These are phyloP conservation scores for Lithophane semibrunnea DNA, from an alignment of 2,888 invertebrate species.

Conservation along the genomic window DNA sequence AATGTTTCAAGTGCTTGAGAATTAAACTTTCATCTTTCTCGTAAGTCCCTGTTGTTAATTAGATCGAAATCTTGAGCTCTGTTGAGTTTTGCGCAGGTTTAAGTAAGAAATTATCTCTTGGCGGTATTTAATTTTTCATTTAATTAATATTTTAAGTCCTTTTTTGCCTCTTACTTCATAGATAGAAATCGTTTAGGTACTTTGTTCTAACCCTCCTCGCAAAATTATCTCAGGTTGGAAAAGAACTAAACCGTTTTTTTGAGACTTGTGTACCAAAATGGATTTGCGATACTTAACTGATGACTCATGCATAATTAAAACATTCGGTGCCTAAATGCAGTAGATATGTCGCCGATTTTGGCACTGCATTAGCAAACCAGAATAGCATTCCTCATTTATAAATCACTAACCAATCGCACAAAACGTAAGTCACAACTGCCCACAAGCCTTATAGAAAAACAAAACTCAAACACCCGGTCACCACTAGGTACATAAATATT, in stretches of 20 bases:
- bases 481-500: constrained; percentile 3
- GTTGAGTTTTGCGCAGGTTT: constrained; percentile 26
- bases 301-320: background rate
- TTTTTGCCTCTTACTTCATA: background rate
- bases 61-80: constrained; percentile 31
- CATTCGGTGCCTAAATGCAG: no score
- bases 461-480: constrained; percentile 1
- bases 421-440: background rate
- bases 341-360: no score
- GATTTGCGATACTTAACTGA: background rate
- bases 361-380: no score
- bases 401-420: background rate
- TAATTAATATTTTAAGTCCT: background rate
- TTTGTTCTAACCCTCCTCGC: background rate
- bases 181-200: background rate
- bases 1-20: constrained; percentile 40
- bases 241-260: no score
- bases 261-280: background rate
- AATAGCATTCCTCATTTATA: background rate
- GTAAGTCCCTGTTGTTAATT: constrained; percentile 39
- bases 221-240: background rate
- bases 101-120: constrained; percentile 16
- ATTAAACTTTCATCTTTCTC: constrained; percentile 42
- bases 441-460: background rate
- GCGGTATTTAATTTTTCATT: constrained; percentile 11